Conservation (phyloP, 2,113 vertebrate species). For the Dipodomys ordii region DNA sequence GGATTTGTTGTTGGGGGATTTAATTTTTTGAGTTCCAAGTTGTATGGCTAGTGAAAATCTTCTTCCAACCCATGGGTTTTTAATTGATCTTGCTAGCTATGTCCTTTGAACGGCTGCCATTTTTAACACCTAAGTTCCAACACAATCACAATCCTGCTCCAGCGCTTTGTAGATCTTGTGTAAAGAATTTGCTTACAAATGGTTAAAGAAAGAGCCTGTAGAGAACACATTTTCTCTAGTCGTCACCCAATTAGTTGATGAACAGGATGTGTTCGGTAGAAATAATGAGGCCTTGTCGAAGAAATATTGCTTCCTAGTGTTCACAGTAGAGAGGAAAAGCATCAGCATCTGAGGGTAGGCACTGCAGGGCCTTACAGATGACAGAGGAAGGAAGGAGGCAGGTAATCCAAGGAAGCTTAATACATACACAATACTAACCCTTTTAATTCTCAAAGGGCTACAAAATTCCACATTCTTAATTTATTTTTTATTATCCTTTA, state of each 20-base stretch:
- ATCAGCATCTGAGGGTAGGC: neutral
- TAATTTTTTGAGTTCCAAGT: too few relatives aligned
- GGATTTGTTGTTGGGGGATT: too few relatives aligned
- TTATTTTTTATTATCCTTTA: too few relatives aligned
- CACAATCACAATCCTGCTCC: neutral
- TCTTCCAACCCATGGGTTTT: too few relatives aligned
- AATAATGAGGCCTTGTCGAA: neutral
- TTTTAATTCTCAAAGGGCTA: neutral
- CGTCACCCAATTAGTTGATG: neutral
- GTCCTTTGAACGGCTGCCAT: neutral
- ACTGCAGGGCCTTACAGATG: rapidly evolving
- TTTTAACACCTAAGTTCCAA: neutral
- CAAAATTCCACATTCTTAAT: neutral
- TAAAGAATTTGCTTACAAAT: neutral
- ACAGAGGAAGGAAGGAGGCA: neutral
- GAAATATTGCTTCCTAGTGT: neutral
- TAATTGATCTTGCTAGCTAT: too few relatives aligned
- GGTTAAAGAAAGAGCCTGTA: neutral
- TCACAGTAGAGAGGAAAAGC: neutral
- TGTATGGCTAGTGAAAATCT: too few relatives aligned
- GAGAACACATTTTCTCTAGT: neutral
- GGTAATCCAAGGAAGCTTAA: neutral
- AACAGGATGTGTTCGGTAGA: neutral
- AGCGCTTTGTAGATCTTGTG: neutral
- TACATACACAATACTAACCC: rapidly evolving